phyloP scores from a whole-genome alignment of 2,888 invertebrate genomes.

The Suillia variegata region DNA sequence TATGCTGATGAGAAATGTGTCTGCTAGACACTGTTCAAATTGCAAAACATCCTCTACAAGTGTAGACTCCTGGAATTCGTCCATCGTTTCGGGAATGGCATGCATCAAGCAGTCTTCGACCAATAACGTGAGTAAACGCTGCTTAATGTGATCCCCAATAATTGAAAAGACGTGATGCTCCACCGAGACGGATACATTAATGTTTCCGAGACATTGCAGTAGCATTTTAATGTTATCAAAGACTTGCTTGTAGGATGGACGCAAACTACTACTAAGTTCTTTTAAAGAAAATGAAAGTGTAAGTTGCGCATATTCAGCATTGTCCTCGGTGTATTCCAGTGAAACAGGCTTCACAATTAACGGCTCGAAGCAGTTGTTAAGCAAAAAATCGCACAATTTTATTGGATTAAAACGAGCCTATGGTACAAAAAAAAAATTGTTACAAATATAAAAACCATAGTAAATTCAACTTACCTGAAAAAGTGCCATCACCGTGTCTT shows the following conservation, averaged over 20 bases:
- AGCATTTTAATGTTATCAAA: slow-evolving; percentile 49
- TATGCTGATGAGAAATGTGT: slow-evolving; percentile 65
- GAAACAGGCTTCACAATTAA: slow-evolving; percentile 57
- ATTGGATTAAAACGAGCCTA: slow-evolving; percentile 56
- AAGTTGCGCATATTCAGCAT: slow-evolving; percentile 40
- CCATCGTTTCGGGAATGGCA: slow-evolving; percentile 77
- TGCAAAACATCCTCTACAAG: slow-evolving; percentile 69
- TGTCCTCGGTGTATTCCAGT: slow-evolving; percentile 45
- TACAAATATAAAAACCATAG: too few species aligned
- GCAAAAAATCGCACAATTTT: slow-evolving; percentile 54
- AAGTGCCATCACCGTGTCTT: slow-evolving; percentile 54
- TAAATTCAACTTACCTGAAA: slow-evolving; percentile 46
- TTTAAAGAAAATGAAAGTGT: slow-evolving; percentile 56
- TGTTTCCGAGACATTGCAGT: slow-evolving; percentile 47
- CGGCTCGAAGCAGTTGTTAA: slow-evolving; percentile 58
- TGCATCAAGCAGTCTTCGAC: slow-evolving; percentile 76
- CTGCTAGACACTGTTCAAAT: slow-evolving; percentile 70
- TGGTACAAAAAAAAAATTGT: slow-evolving; percentile 20
- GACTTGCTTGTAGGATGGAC: slow-evolving; percentile 56
- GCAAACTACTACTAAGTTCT: slow-evolving; percentile 39
- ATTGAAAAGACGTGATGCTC: slow-evolving; percentile 55
- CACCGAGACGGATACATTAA: slow-evolving; percentile 52
- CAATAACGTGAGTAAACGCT: slow-evolving; percentile 69
- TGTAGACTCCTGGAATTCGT: slow-evolving; percentile 71
- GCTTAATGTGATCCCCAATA: slow-evolving; percentile 65